Evolutionary conservation across 1,140 invertebrate genomes (phyloP).

Genomic region (Apis laboriosa): DNA sequence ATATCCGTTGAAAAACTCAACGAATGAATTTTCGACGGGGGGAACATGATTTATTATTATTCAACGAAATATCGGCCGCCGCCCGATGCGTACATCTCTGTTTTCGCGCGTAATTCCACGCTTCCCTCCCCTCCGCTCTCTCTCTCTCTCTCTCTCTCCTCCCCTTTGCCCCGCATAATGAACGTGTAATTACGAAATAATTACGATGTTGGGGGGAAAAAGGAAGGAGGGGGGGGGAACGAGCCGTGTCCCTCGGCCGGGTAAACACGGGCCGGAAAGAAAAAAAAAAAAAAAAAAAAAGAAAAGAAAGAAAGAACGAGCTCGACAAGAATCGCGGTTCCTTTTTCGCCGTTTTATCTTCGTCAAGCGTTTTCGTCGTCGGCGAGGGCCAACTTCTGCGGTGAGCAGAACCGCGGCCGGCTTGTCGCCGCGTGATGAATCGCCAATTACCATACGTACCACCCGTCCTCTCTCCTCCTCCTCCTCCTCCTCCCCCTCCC

Average conservation of each 20-base stretch:
- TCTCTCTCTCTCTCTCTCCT: too few relatives aligned
- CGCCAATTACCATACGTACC: slow-evolving; percentile 57
- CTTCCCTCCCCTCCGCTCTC: too few relatives aligned
- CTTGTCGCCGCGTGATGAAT: slow-evolving; percentile 60
- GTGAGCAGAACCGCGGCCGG: slow-evolving; percentile 45
- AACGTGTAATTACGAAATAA: slow-evolving; percentile 61
- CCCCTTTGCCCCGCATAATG: slow-evolving; percentile 46
- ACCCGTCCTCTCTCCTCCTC: slow-evolving; percentile 21
- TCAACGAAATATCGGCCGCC: not conserved
- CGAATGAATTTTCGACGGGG: not conserved
- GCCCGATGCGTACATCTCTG: not conserved
- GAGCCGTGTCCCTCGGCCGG: slow-evolving; percentile 44
- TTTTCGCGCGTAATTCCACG: slow-evolving; percentile 22
- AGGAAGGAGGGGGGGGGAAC: not conserved
- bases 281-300: slow-evolving; percentile 16
- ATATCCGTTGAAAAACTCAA: not conserved
- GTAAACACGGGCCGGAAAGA: slow-evolving; percentile 11
- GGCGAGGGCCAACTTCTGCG: slow-evolving; percentile 45
- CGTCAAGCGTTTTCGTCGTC: slow-evolving; percentile 59
- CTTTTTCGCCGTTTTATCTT: slow-evolving; percentile 51
- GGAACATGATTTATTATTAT: slow-evolving; percentile 10
- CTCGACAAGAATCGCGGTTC: not conserved
- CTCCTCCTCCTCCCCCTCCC: not conserved
- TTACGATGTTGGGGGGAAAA: slow-evolving; percentile 54
- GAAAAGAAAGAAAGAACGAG: slow-evolving; percentile 32